Evolutionary conservation across 2,113 vertebrate species (phyloP).

Genomic region (Australoheros scitulus): DNA sequence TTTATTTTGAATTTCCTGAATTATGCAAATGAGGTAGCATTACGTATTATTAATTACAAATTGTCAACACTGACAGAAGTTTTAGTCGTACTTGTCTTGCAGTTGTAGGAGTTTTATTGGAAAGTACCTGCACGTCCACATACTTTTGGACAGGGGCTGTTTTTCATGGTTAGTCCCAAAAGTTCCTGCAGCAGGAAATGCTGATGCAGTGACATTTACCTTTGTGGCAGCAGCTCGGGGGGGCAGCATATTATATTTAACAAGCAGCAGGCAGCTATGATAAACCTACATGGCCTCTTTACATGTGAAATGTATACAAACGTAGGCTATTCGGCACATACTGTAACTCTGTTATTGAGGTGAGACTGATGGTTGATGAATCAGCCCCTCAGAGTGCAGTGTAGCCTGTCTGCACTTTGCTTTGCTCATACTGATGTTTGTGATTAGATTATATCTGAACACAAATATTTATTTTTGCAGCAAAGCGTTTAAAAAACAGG

Average conservation of each 20-base stretch:
- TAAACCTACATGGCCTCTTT: neutral
- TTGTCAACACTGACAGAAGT: neutral
- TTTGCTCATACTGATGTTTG: no score
- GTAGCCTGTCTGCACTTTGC: no score
- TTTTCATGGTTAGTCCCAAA: neutral
- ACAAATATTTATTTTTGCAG: no score
- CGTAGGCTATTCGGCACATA: neutral
- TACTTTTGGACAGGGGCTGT: neutral
- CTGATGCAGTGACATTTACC: neutral
- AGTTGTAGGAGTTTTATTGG: neutral
- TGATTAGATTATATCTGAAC: no score
- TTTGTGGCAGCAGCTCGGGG: neutral
- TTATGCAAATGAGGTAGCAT: no score
- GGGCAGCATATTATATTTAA: neutral
- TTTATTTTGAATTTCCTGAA: no score
- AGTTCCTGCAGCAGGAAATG: neutral
- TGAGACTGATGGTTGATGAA: neutral
- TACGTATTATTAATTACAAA: no score
- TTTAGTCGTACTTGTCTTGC: neutral
- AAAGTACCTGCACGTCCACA: slow-evolving; percentile 1
- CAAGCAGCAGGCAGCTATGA: no score
- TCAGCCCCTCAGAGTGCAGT: neutral
- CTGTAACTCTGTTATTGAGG: neutral
- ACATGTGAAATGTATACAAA: neutral
- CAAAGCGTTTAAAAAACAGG: no score